These are phyloP conservation scores for Leptura quadrifasciata DNA, from an alignment of 2,888 invertebrate species.

Conservation along the genomic window DNA sequence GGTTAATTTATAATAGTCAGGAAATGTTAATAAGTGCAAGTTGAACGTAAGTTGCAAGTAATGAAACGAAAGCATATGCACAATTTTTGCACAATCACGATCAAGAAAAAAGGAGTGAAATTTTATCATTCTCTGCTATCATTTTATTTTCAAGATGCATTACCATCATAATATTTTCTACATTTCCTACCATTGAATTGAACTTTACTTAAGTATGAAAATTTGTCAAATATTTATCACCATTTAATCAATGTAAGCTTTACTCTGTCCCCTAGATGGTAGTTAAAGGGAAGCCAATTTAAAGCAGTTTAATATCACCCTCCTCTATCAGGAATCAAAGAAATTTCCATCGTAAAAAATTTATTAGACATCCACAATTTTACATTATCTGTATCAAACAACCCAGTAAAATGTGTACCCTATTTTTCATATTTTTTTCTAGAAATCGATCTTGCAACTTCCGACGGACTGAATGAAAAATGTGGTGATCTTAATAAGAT, in stretches of 20 bases:
- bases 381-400: background rate
- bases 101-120: no score
- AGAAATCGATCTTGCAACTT: background rate
- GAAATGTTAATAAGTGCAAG: no score
- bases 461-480: conserved; percentile 7
- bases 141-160: no score
- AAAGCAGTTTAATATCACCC: background rate
- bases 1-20: no score
- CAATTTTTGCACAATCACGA: no score
- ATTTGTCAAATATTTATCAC: no score
- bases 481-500: conserved; percentile 4
- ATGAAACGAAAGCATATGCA: no score
- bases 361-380: background rate
- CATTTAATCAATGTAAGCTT: background rate
- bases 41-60: no score
- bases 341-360: background rate
- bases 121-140: no score
- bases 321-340: background rate
- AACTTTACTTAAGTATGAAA: no score
- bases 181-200: no score
- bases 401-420: background rate
- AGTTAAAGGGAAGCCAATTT: background rate
- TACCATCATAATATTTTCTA: no score
- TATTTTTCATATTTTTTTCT: conserved; percentile 7
- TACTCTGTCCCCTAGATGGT: background rate